Evolutionary conservation across 2,888 invertebrate genomes (phyloP), one percentile per base, ranked within the genome.

Genomic region (Ceriagrion tenellum): DNA sequence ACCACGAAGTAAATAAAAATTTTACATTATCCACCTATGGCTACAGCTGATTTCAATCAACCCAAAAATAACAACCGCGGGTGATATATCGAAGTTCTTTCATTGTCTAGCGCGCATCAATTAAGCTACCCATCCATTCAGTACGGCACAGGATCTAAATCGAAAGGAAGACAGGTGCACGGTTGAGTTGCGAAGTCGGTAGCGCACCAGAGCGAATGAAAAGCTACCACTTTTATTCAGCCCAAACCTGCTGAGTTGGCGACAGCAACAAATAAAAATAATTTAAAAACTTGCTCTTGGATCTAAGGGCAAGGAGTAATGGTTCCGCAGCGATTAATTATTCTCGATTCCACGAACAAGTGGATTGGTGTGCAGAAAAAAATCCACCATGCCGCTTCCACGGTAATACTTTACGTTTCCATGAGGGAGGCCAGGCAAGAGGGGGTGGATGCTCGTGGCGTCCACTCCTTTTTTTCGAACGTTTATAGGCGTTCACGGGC

Each of bases 401-500:
- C 69, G 69, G 69, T 13, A n/a, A 69, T 69, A 69, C n/a, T 69
- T 69, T 69, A 69, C 26, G n/a, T 26, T 69, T 69, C n/a, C 69
- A 26, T 8, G n/a, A 23, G 69, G 16, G 18, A 59, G 20, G 20
- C 59, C 59, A 59, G 13, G 69, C 59, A 16, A n/a, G n/a, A n/a
- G 69, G 69, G 26, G 69, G 69, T 69, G 69, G 59, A 3, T 10
- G n/a, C 26, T n/a, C 69, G n/a, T 59, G 20, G 3, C n/a, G n/a
- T 26, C 69, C 69, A n/a, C n/a, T 69, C 23, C 23, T 26, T 69
- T 59, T 20, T 59, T 59, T 20, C 2, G 59, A 69, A 26, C 69
- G 69, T 69, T 69, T 69, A 69, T 69, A n/a, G 69, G n/a, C 69
- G 69, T 69, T 69, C 69, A 69, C 69, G 69, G 26, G 69, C n/a